phyloP scores from a whole-genome alignment of 2,888 invertebrate genomes.

The Pseudococcus longispinus region DNA sequence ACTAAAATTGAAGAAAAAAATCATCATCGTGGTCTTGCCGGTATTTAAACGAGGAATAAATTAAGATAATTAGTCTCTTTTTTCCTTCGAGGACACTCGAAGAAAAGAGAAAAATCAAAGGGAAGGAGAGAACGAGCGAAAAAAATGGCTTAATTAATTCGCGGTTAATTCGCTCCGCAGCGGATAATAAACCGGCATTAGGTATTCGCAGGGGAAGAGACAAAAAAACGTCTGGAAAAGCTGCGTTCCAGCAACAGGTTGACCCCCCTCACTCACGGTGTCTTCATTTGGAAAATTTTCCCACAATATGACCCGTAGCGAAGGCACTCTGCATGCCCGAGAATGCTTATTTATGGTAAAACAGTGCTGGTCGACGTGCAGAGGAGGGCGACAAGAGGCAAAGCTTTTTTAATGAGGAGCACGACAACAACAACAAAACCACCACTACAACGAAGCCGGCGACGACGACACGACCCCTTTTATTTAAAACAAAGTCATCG shows the following conservation, averaged over 20 bases:
- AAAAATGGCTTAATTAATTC: neutral
- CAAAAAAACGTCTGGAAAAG: neutral
- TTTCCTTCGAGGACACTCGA: neutral
- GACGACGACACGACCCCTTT: conserved; percentile 29
- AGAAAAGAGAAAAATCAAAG: neutral
- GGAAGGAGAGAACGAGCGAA: neutral
- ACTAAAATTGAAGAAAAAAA: no score
- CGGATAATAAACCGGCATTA: neutral
- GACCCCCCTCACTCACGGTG: neutral
- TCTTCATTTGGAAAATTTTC: conserved; percentile 49
- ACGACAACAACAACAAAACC: neutral
- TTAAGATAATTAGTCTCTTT: neutral
- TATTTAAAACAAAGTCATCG: conserved; percentile 54
- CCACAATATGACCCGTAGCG: neutral
- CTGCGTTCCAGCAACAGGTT: conserved; percentile 27
- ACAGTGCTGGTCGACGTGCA: no score
- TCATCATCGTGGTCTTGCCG: neutral
- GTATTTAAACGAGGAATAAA: neutral
- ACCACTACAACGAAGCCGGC: neutral
- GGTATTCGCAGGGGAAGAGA: neutral
- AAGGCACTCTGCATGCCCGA: neutral
- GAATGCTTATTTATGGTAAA: neutral
- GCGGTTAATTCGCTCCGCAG: neutral
- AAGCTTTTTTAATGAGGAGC: neutral
- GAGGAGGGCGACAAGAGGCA: neutral